These are phyloP conservation scores for Meloidogyne exigua DNA, from an alignment of 1,140 invertebrate genomes.

Conservation along the genomic window DNA sequence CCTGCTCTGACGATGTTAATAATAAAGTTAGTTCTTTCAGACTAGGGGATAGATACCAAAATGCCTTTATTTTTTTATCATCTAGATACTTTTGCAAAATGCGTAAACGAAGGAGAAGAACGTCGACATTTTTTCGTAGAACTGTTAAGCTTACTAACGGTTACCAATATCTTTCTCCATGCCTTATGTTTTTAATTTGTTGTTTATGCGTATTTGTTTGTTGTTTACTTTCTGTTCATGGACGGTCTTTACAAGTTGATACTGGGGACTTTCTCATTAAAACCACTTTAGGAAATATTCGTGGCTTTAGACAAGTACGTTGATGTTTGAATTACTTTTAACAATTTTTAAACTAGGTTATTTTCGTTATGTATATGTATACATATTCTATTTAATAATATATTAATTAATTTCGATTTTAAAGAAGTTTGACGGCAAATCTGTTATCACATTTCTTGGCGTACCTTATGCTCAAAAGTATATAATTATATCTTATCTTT, in stretches of 20 bases:
- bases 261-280: slow-evolving; percentile 35
- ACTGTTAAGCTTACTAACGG: neutral
- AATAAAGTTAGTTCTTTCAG: too few species aligned
- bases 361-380: neutral
- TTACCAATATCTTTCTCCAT: neutral
- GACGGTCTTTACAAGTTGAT: neutral
- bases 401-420: slow-evolving; percentile 29
- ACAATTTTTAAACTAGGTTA: neutral
- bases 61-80: slow-evolving; percentile 9
- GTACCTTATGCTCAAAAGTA: slow-evolving; percentile 58
- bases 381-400: too few species aligned
- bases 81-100: neutral
- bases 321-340: too few species aligned
- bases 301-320: slow-evolving; percentile 42
- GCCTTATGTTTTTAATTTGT: neutral
- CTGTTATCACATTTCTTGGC: slow-evolving; percentile 51
- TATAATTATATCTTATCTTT: neutral
- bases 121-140: neutral
- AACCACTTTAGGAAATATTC: slow-evolving; percentile 47
- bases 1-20: neutral
- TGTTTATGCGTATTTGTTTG: neutral
- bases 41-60: neutral
- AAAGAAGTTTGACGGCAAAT: slow-evolving; percentile 50
- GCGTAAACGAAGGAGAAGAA: slow-evolving; percentile 9
- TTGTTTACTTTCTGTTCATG: neutral